Percentiles rank a stretch among this genome's conserved stretches.
Evolutionary conservation across 2,888 invertebrate species (phyloP).

Genomic region (Dorcus hopei): DNA sequence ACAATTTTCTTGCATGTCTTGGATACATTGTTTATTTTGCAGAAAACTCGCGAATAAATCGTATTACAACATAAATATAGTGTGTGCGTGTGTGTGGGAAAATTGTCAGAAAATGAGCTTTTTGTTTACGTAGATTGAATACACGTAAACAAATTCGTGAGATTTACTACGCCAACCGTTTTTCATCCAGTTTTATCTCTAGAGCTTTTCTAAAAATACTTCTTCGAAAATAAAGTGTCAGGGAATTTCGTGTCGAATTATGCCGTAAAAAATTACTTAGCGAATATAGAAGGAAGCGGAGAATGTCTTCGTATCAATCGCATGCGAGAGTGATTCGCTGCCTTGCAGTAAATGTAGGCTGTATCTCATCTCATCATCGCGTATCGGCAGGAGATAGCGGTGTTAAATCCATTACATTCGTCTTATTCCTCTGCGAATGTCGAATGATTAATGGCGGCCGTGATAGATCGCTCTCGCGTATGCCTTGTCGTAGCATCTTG

Average conservation of each 20-base stretch:
- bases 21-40: too few relatives aligned
- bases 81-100: too few relatives aligned
- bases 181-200: too few relatives aligned
- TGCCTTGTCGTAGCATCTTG: conserved; percentile 15
- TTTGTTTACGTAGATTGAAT: too few relatives aligned
- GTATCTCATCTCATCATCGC: neutral
- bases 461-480: conserved; percentile 15
- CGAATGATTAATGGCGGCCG: conserved; percentile 14
- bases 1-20: too few relatives aligned
- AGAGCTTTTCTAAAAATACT: too few relatives aligned
- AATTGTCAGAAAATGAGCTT: too few relatives aligned
- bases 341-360: neutral
- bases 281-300: neutral
- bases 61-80: too few relatives aligned
- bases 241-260: neutral
- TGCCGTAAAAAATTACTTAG: neutral
- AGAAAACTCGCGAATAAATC: too few relatives aligned
- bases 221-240: too few relatives aligned
- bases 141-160: too few relatives aligned
- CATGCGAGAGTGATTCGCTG: neutral
- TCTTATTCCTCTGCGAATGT: neutral
- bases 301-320: neutral
- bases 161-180: too few relatives aligned
- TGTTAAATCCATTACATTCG: conserved; percentile 1
- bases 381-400: neutral